A percentile compares a stretch with the other conserved stretches of the same genome.
These are phyloP conservation scores for Dinocampus coccinellae DNA, from an alignment of 2,888 invertebrate genomes.

Conservation along the genomic window DNA sequence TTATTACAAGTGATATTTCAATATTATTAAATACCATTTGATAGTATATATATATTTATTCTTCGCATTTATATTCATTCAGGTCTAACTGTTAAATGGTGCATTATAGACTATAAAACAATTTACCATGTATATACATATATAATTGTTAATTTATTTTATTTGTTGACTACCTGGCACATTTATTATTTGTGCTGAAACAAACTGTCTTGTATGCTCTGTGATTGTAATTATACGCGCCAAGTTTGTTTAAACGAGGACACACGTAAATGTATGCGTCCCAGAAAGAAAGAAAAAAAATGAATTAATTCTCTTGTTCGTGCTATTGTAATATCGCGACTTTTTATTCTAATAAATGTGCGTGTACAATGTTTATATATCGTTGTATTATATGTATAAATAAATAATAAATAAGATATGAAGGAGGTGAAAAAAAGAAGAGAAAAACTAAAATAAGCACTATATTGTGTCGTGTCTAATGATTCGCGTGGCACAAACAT, in stretches of 20 bases:
- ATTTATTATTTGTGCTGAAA: slow-evolving; percentile 33
- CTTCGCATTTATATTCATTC: not conserved
- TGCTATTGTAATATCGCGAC: slow-evolving; percentile 20
- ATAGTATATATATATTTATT: no score
- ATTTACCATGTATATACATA: not conserved
- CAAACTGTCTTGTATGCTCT: slow-evolving; percentile 59
- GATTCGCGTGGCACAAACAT: not conserved
- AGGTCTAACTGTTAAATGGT: not conserved
- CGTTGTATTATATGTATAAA: not conserved
- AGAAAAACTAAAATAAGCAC: not conserved
- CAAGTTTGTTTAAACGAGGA: slow-evolving; percentile 61
- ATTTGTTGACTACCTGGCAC: not conserved
- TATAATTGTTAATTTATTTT: not conserved
- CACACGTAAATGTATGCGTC: slow-evolving; percentile 50
- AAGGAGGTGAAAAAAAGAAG: not conserved
- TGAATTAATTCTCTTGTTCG: slow-evolving; percentile 10
- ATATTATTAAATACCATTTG: no score
- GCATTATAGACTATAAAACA: not conserved
- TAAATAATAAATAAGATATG: not conserved
- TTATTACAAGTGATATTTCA: no score
- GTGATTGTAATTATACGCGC: slow-evolving; percentile 57
- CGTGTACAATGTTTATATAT: not conserved
- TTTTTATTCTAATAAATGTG: not conserved
- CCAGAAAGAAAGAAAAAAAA: slow-evolving; percentile 49
- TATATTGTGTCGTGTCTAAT: not conserved